phyloP scores from a whole-genome alignment of 1,140 invertebrate genomes.

The Sycophaga agraensis region DNA sequence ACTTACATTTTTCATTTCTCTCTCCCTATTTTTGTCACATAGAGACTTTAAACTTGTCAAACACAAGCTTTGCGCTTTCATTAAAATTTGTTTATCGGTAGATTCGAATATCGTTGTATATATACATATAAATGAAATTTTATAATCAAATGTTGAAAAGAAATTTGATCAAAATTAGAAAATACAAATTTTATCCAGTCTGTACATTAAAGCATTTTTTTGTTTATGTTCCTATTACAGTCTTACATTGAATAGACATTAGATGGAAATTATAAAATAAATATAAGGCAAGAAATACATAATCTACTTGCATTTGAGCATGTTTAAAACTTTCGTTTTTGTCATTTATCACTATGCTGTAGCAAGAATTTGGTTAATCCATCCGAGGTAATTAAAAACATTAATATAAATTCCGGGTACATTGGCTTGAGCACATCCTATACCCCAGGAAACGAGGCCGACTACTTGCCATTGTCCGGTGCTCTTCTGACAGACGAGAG shows the following conservation, averaged over 20 bases:
- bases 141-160: constrained; percentile 33
- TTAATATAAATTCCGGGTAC: constrained; percentile 73
- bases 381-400: constrained; percentile 62
- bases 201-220: neutral
- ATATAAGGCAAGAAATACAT: too few relatives aligned
- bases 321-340: neutral
- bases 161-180: constrained; percentile 22
- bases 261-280: neutral
- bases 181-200: constrained; percentile 37
- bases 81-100: too few relatives aligned
- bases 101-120: constrained; percentile 1
- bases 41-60: too few relatives aligned
- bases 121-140: constrained; percentile 28
- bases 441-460: constrained; percentile 76
- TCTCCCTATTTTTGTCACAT: too few relatives aligned
- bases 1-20: too few relatives aligned
- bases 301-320: too few relatives aligned
- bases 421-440: constrained; percentile 66
- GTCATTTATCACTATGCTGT: neutral
- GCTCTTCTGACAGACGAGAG: constrained; percentile 66
- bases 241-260: neutral
- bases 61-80: too few relatives aligned
- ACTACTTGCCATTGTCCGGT: constrained; percentile 63
- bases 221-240: too few relatives aligned
- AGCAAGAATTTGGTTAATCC: constrained; percentile 58